These are phyloP conservation scores for Gallinago stenura DNA, from an alignment of 2,797 vertebrate genomes.

Conservation along the genomic window DNA sequence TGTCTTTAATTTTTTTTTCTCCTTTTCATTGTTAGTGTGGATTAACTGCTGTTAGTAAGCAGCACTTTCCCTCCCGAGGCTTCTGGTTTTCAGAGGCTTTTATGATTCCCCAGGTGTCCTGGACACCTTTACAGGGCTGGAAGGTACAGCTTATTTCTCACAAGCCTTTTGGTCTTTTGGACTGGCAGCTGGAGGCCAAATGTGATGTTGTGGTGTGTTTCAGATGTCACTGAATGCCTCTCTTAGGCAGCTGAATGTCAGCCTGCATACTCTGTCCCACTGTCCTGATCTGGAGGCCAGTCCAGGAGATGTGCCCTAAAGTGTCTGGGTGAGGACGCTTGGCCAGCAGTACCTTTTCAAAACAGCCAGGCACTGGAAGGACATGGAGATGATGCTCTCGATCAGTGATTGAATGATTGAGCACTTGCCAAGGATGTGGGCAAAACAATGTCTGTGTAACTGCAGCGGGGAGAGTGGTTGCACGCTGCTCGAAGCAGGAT, in stretches of 20 bases:
- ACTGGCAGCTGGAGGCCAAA: not conserved
- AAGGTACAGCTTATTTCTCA: not conserved
- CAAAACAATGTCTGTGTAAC: not conserved
- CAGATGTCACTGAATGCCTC: not conserved
- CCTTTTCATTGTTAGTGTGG: not conserved
- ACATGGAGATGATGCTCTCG: not conserved
- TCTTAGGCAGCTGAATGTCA: not conserved
- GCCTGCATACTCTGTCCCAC: not conserved
- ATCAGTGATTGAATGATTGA: not conserved
- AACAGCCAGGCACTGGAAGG: not conserved
- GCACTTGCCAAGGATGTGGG: not conserved
- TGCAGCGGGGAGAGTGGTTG: rapidly evolving
- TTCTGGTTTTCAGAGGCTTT: not conserved
- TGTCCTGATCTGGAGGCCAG: rapidly evolving
- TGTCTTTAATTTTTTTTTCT: not conserved
- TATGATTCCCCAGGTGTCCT: not conserved
- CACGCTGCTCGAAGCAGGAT: not conserved
- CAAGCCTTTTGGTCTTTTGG: not conserved
- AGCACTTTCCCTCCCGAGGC: rapidly evolving
- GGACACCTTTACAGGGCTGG: not conserved
- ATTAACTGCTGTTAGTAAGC: not conserved
- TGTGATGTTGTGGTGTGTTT: rapidly evolving
- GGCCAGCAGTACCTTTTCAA: not conserved
- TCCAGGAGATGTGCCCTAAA: not conserved
- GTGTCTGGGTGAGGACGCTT: not conserved